Conservation (phyloP, 2,888 invertebrate species). For the Drosophila conformis region DNA sequence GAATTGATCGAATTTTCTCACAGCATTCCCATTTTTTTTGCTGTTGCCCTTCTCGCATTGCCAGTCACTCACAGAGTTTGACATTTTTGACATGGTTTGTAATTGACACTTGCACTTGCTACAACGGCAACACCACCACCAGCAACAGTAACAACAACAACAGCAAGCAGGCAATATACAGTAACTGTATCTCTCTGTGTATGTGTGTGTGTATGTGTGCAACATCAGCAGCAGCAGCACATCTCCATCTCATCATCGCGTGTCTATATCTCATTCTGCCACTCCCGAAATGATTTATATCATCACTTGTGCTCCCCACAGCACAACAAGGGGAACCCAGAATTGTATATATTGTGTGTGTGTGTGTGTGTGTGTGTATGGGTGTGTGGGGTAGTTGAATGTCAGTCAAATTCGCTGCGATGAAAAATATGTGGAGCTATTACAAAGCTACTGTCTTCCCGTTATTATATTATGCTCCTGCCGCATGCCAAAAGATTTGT, state of each 20-base stretch:
- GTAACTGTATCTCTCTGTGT: slow-evolving; percentile 20
- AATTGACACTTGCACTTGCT: slow-evolving; percentile 82
- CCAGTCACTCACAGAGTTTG: slow-evolving; percentile 76
- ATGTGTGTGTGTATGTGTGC: neutral
- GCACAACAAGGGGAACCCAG: slow-evolving; percentile 12
- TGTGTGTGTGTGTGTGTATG: neutral
- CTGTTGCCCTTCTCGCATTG: slow-evolving; percentile 39
- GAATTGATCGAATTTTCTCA: neutral
- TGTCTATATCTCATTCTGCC: slow-evolving; percentile 53
- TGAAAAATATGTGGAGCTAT: slow-evolving; percentile 43
- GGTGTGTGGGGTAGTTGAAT: slow-evolving; percentile 9
- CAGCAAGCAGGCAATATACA: slow-evolving; percentile 12
- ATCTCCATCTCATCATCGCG: slow-evolving; percentile 68
- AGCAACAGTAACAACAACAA: slow-evolving; percentile 5
- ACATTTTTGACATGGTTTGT: slow-evolving; percentile 83
- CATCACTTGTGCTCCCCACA: slow-evolving; percentile 72
- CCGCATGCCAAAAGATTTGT: slow-evolving; percentile 49
- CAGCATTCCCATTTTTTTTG: slow-evolving; percentile 1
- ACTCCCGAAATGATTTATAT: slow-evolving; percentile 81
- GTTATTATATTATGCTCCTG: slow-evolving; percentile 41
- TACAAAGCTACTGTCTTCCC: slow-evolving; percentile 40
- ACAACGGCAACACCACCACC: slow-evolving; percentile 43
- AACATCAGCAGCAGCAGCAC: slow-evolving; percentile 19
- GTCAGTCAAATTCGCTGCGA: slow-evolving; percentile 44
- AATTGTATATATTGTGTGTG: slow-evolving; percentile 1